Conservation (phyloP, 1,140 invertebrate genomes). For the Drosophila nasuta region DNA sequence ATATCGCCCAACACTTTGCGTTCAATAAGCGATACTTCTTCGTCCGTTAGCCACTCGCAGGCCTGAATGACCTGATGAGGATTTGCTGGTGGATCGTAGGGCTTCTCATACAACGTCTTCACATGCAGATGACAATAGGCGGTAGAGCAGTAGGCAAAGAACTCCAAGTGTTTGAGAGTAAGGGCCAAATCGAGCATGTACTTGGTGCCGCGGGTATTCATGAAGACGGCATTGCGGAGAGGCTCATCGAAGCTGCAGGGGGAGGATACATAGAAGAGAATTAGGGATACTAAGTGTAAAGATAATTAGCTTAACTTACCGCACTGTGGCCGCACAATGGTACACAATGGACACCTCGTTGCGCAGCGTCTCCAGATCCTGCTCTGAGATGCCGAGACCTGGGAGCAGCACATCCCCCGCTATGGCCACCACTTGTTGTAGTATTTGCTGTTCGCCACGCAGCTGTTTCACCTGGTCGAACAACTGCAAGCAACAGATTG, state of each 20-base stretch:
- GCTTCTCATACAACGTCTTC: conserved; percentile 89
- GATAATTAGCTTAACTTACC: conserved; percentile 48
- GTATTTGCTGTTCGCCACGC: conserved; percentile 86
- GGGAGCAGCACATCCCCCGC: conserved; percentile 91
- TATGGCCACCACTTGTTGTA: conserved; percentile 90
- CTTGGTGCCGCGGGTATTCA: conserved; percentile 92
- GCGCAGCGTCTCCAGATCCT: conserved; percentile 89
- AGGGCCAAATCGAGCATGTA: conserved; percentile 90
- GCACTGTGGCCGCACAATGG: conserved; percentile 95
- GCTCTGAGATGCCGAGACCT: conserved; percentile 90
- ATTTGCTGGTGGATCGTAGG: conserved; percentile 94
- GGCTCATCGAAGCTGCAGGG: conserved; percentile 88
- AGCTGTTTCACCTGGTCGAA: conserved; percentile 90
- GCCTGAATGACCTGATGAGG: conserved; percentile 95
- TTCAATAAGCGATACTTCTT: conserved; percentile 89
- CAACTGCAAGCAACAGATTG: conserved; percentile 86
- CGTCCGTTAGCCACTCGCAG: conserved; percentile 94
- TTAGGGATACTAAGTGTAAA: not conserved
- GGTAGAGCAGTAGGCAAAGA: conserved; percentile 88
- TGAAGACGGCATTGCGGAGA: conserved; percentile 89
- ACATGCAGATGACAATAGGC: conserved; percentile 88
- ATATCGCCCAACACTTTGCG: conserved; percentile 90
- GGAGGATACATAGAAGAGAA: no score
- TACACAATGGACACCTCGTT: conserved; percentile 93
- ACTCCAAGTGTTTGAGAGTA: conserved; percentile 90